phyloP scores from a whole-genome alignment of 2,797 vertebrate genomes.

The Cyclopterus lumpus region DNA sequence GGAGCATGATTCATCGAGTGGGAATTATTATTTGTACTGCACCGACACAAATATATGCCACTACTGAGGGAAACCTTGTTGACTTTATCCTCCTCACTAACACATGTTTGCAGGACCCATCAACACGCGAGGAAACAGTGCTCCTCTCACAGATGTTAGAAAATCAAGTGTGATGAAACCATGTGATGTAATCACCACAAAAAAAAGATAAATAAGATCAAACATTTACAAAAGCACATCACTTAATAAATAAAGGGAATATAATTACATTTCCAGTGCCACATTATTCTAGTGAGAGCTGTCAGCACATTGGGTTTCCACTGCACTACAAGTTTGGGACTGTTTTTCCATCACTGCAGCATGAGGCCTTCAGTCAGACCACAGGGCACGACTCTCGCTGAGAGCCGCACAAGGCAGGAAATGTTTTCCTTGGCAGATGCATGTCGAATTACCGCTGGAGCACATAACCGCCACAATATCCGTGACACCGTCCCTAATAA shows the following conservation, averaged over 20 bases:
- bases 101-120: conserved; percentile 17
- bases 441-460: conserved; percentile 74
- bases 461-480: conserved; percentile 71
- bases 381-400: conserved; percentile 63
- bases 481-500: conserved; percentile 73
- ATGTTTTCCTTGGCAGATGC: conserved; percentile 83
- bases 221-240: conserved; percentile 50
- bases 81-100: conserved; percentile 30
- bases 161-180: conserved; percentile 59
- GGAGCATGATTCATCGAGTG: conserved; percentile 44
- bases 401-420: conserved; percentile 77
- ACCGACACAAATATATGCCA: conserved; percentile 36
- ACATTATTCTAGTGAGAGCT: conserved; percentile 59
- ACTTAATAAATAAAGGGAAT: conserved; percentile 26
- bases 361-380: conserved; percentile 59
- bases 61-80: conserved; percentile 32
- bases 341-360: conserved; percentile 69
- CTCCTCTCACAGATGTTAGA: conserved; percentile 54
- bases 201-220: conserved; percentile 30
- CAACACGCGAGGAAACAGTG: conserved; percentile 60
- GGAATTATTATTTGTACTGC: conserved; percentile 41
- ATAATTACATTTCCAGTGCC: conserved; percentile 60
- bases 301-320: conserved; percentile 54
- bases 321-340: conserved; percentile 43
- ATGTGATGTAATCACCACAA: conserved; percentile 28